Evolutionary conservation across 2,888 invertebrate species (phyloP).

Genomic region (Agonopterix subpropinquella): DNA sequence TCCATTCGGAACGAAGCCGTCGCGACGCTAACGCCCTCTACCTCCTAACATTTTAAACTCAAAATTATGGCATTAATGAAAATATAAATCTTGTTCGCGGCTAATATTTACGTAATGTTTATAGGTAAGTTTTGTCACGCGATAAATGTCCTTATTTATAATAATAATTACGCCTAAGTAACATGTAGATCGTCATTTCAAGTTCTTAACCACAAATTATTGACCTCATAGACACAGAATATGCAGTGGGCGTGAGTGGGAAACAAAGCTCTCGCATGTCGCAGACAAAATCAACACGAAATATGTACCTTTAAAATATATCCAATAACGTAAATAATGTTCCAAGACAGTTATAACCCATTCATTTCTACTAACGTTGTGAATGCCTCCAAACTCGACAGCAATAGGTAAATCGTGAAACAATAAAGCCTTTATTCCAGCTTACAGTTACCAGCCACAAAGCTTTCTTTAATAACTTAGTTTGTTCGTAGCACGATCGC

Average conservation of each 20-base stretch:
- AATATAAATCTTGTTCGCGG: slow-evolving; percentile 32
- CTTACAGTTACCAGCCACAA: background rate
- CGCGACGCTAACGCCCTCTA: slow-evolving; percentile 49
- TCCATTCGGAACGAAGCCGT: slow-evolving; percentile 44
- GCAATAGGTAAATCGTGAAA: slow-evolving; percentile 26
- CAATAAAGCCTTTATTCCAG: slow-evolving; percentile 19
- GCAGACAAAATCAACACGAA: background rate
- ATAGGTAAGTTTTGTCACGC: background rate
- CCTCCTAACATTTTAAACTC: slow-evolving; percentile 52
- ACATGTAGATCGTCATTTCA: too few species aligned
- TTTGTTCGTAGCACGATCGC: slow-evolving; percentile 41
- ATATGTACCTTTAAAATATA: background rate
- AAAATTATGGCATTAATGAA: slow-evolving; percentile 52
- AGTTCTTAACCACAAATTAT: too few species aligned
- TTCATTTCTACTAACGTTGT: too few species aligned
- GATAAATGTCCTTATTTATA: background rate
- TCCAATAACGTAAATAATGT: background rate
- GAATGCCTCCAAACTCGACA: too few species aligned
- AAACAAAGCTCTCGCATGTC: background rate
- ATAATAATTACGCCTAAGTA: too few species aligned
- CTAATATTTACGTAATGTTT: slow-evolving; percentile 12
- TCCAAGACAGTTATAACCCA: too few species aligned
- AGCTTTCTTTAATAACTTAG: slow-evolving; percentile 32
- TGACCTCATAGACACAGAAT: background rate
- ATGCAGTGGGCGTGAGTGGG: background rate